Evolutionary conservation across 2,888 invertebrate genomes (phyloP).

Genomic region (Myathropa florea): DNA sequence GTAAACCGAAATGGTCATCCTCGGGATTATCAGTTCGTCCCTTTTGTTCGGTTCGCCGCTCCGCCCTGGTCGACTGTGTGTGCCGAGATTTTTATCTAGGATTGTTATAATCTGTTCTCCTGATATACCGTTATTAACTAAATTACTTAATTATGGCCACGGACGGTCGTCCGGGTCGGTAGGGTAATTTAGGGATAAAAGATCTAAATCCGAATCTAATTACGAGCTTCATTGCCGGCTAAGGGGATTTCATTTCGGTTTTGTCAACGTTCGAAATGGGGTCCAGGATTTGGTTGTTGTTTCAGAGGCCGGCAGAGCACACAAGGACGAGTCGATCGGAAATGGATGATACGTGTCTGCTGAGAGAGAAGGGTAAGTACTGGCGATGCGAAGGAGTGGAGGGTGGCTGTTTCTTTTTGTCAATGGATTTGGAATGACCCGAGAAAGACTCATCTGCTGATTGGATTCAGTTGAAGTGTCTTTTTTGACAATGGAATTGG

Average conservation of each 20-base stretch:
- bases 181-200: constrained; percentile 37
- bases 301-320: background rate
- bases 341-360: background rate
- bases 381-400: background rate
- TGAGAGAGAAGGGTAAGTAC: background rate
- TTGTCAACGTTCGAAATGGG: background rate
- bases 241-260: background rate
- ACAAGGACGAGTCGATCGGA: background rate
- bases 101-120: constrained; percentile 29
- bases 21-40: constrained; percentile 40
- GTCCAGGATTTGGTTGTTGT: background rate
- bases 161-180: background rate
- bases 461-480: too few relatives aligned
- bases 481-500: too few relatives aligned
- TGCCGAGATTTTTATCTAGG: constrained; percentile 33
- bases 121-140: constrained; percentile 51
- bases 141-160: constrained; percentile 62
- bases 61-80: too few relatives aligned
- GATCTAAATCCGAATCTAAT: constrained; percentile 28
- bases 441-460: too few relatives aligned
- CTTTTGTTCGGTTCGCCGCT: background rate
- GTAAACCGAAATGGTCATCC: constrained; percentile 44
- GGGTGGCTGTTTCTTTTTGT: background rate
- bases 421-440: too few relatives aligned
- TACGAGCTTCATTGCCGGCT: constrained; percentile 20